Evolutionary conservation across 2,113 vertebrate species (phyloP).

Genomic region (Indicator indicator): DNA sequence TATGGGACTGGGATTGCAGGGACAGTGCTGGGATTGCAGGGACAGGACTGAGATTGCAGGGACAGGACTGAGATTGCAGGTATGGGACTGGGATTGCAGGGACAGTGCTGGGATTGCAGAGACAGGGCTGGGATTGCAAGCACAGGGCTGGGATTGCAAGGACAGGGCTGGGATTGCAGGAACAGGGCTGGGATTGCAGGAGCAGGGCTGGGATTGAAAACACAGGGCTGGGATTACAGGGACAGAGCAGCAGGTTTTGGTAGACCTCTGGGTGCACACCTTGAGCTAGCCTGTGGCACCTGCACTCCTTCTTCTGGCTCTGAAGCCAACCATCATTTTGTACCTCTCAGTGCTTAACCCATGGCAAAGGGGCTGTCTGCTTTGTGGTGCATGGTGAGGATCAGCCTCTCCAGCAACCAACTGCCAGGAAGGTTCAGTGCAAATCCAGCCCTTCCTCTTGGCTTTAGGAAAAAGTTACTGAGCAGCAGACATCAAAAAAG

Average conservation of each 20-base stretch:
- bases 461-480: not conserved
- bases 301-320: not conserved
- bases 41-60: not conserved
- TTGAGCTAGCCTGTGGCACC: not conserved
- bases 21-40: not conserved
- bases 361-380: not conserved
- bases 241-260: not conserved
- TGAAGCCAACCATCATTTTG: not conserved
- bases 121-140: not conserved
- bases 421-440: not conserved
- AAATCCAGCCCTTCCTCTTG: not conserved
- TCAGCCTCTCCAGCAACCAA: fast-evolving
- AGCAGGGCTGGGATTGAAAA: not conserved
- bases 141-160: not conserved
- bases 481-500: not conserved
- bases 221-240: not conserved
- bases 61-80: not conserved
- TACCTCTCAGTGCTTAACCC: not conserved
- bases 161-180: not conserved
- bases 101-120: not conserved
- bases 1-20: not conserved
- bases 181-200: not conserved
- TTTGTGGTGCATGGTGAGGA: not conserved
- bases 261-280: not conserved
- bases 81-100: not conserved